Conservation (phyloP, 2,888 invertebrate species). For the Clepsis dumicolana region DNA sequence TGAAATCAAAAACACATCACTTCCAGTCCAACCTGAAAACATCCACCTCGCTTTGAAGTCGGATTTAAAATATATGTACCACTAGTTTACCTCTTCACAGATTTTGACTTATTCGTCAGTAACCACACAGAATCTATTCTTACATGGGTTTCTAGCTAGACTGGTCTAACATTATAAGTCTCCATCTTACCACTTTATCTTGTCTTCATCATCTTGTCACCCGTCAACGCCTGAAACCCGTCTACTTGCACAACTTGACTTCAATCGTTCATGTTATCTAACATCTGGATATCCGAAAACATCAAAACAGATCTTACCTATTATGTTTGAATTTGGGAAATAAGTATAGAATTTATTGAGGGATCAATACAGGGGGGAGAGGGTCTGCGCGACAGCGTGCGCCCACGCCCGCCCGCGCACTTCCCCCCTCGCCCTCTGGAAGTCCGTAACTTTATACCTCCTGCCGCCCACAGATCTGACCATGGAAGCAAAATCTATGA, state of each 20-base stretch:
- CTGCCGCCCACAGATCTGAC: constrained; percentile 69
- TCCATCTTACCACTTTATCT: not conserved
- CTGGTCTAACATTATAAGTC: not conserved
- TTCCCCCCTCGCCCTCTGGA: constrained; percentile 53
- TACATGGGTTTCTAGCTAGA: not conserved
- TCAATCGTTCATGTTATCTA: not conserved
- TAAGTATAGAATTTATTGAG: constrained; percentile 69
- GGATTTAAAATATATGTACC: no score
- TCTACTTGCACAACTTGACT: not conserved
- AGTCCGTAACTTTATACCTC: constrained; percentile 67
- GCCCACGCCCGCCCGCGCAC: constrained; percentile 67
- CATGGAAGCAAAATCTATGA: constrained; percentile 57
- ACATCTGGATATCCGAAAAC: not conserved
- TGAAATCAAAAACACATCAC: no score
- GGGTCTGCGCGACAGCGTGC: constrained; percentile 70
- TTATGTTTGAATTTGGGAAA: constrained; percentile 68
- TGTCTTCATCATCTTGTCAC: no score
- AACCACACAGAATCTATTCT: not conserved
- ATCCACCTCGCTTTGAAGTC: no score
- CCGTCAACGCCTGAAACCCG: not conserved
- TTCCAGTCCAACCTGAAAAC: no score
- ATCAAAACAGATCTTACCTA: constrained; percentile 21
- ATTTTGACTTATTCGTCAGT: not conserved
- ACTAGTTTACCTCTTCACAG: not conserved
- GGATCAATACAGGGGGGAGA: constrained; percentile 78